Base-by-base conservation (phyloP, 2,888 invertebrate genomes). In the Coelinius sp. region DNA sequence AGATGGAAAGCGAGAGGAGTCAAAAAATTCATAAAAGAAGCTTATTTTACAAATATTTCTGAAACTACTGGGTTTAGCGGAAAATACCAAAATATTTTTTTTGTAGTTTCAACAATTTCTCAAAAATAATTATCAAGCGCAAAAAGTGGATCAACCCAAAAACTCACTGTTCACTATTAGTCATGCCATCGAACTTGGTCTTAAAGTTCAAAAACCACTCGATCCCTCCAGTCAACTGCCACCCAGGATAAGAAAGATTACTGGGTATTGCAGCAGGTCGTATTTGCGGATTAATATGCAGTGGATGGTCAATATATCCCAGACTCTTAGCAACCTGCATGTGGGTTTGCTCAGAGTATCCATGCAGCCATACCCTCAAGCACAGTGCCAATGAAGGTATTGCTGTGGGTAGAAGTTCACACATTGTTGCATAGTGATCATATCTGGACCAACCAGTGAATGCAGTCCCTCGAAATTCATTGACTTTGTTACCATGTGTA, bases 371-470 rank as follows among this genome's bases (percentile, higher is more conserved):
- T 2, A 89, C 88, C 77, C 89, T 90, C 64, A 94, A 83, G 79
- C 93, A 93, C 24, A 90, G 85, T 3, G 91, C 91, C 63, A 93
- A 83, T 17, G 92, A 91, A 0, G 93, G 93, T 80, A 94, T 82
- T 0, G 92, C 88, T 0, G 90, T 90, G 0, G 94, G 93, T 73
- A 94, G 82, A 64, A 93, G 82, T 82, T 94, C 94, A 77, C 93
- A 93, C 67, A 93, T 84, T 0, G 93, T 91, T 0, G 93, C 93
- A 84, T 92, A 94, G 82, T 94, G 94, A 83, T 94, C 94, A 79
- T 91, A 94, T 77, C 94, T 92, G 0, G 93, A 93, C 94, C 94
- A 94, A 0, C 94, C 94, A 4, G 94, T 94, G 0, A 94, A 88
- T 7, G 92, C 91, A 62, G 93, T 90, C 0, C 94, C 94, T 65